phyloP scores from a whole-genome alignment of 2,113 vertebrate species.

The Pelecanus crispus region DNA sequence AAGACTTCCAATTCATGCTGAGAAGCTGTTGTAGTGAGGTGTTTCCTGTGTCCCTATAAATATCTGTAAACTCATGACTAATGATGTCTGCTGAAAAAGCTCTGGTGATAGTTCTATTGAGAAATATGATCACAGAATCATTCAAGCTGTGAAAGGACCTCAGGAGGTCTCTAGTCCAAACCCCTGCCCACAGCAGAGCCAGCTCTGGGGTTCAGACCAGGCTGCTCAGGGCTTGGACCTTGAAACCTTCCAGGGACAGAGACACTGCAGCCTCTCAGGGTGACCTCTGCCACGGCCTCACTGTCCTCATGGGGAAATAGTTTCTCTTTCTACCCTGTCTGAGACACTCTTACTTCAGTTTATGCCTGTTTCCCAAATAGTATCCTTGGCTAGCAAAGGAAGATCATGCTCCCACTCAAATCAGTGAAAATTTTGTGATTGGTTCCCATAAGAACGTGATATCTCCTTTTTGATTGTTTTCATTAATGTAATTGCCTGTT shows the following conservation, averaged over 20 bases:
- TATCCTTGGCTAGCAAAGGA: not conserved
- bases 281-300: not conserved
- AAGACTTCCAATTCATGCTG: not conserved
- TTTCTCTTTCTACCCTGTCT: not conserved
- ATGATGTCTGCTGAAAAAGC: not conserved
- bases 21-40: not conserved
- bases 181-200: not conserved
- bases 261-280: accelerated
- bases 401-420: not conserved
- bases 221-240: not conserved
- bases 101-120: not conserved
- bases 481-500: not conserved
- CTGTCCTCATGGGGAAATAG: not conserved
- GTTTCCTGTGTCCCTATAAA: not conserved
- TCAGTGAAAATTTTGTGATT: not conserved
- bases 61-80: not conserved
- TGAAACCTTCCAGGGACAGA: not conserved
- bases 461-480: not conserved
- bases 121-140: not conserved
- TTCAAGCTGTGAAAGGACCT: not conserved
- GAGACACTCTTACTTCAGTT: not conserved
- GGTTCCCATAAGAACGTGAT: accelerated
- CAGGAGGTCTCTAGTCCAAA: not conserved
- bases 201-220: not conserved
- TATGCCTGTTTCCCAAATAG: not conserved